These are phyloP conservation scores for Melieria crassipennis DNA, from an alignment of 2,888 invertebrate species.

Conservation along the genomic window DNA sequence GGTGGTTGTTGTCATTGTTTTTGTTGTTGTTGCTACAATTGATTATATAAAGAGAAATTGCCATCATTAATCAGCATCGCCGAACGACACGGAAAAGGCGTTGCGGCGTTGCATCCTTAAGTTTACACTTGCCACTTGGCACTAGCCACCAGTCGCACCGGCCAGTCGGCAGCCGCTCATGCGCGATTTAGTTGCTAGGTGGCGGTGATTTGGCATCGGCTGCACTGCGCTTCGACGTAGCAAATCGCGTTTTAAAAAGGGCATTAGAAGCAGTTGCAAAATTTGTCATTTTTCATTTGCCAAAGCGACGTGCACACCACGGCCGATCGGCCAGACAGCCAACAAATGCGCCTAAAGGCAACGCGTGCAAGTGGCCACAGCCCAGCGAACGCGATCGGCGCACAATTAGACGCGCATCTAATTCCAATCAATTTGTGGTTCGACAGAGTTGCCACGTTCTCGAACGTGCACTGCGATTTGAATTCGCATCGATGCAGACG, in stretches of 20 bases:
- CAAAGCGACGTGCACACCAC: constrained; percentile 11
- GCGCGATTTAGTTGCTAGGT: too few relatives aligned
- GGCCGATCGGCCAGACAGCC: neutral
- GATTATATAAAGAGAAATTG: constrained; percentile 34
- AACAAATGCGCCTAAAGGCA: neutral
- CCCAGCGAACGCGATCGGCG: constrained; percentile 7
- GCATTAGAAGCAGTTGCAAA: constrained; percentile 34
- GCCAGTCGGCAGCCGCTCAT: neutral
- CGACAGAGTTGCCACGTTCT: too few relatives aligned
- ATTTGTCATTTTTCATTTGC: constrained; percentile 38
- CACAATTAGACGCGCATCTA: constrained; percentile 34
- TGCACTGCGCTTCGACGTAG: neutral
- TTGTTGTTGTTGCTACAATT: constrained; percentile 11
- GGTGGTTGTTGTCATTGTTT: constrained; percentile 19
- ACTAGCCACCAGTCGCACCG: neutral
- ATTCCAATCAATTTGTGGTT: constrained; percentile 39
- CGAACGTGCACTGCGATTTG: too few relatives aligned
- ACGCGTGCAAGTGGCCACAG: neutral
- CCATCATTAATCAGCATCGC: constrained; percentile 38
- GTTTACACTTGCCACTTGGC: constrained; percentile 31
- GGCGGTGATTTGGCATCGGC: too few relatives aligned
- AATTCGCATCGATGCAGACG: too few relatives aligned
- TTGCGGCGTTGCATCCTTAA: constrained; percentile 36
- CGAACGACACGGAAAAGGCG: constrained; percentile 42
- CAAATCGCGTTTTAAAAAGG: constrained; percentile 40